Evolutionary conservation across 2,888 invertebrate genomes (phyloP).

Genomic region (Hydrotaea cyrtoneurina): DNA sequence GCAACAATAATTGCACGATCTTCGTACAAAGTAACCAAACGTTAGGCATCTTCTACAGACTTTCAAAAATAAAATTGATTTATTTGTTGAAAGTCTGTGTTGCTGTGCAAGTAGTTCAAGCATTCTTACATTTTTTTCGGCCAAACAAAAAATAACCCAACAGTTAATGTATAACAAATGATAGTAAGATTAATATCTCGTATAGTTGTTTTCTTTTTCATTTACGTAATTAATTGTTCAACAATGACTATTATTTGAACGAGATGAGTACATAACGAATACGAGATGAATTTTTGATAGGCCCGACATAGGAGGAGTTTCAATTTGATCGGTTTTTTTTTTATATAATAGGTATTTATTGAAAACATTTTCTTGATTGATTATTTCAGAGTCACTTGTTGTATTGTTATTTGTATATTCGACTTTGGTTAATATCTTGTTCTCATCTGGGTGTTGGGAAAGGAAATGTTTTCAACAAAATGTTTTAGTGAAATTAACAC

Average conservation of each 20-base stretch:
- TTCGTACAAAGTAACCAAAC: background rate
- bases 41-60: no score
- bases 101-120: no score
- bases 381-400: no score
- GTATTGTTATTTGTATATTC: no score
- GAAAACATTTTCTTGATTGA: no score
- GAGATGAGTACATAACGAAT: background rate
- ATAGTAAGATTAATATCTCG: background rate
- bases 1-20: background rate
- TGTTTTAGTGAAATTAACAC: no score
- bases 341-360: no score
- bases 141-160: background rate
- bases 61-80: constrained; percentile 26
- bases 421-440: no score
- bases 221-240: constrained; percentile 28
- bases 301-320: no score
- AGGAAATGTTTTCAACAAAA: no score
- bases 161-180: constrained; percentile 14
- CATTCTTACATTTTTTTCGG: background rate
- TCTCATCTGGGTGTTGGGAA: no score
- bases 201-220: background rate
- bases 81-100: background rate
- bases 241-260: background rate
- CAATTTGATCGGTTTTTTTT: no score
- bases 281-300: background rate